A percentile compares a stretch with the other conserved stretches of the same genome.
Evolutionary conservation across 2,888 invertebrate species (phyloP).

Genomic region (Hydrotaea cyrtoneurina): DNA sequence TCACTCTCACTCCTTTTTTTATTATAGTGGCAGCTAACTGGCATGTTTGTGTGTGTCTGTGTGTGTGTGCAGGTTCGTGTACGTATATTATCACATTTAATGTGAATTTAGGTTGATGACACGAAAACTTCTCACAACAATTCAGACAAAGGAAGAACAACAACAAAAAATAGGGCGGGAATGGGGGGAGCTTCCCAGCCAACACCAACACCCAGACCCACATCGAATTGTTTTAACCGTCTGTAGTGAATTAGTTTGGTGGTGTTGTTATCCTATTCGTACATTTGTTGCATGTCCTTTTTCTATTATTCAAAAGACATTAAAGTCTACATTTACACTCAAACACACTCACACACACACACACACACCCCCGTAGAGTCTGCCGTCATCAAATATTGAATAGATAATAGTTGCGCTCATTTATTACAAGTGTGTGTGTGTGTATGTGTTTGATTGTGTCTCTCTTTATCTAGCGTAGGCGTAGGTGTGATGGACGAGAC

Average conservation of each 20-base stretch:
- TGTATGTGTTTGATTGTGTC: neutral
- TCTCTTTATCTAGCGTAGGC: too few species aligned
- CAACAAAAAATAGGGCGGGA: neutral
- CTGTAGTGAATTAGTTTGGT: neutral
- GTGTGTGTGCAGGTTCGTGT: neutral
- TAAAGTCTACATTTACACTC: slow-evolving; percentile 52
- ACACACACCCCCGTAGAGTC: neutral
- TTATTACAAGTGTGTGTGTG: neutral
- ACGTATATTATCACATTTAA: slow-evolving; percentile 42
- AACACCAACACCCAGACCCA: neutral
- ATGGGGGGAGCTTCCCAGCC: neutral
- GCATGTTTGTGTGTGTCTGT: neutral
- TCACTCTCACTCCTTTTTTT: neutral
- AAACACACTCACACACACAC: neutral
- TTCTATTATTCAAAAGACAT: slow-evolving; percentile 43
- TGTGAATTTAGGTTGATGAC: slow-evolving; percentile 55
- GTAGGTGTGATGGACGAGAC: neutral
- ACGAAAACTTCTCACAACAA: slow-evolving; percentile 27
- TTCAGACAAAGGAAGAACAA: neutral
- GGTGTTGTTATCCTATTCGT: neutral
- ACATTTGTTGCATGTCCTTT: slow-evolving; percentile 59
- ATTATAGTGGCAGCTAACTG: neutral
- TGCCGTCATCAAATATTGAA: slow-evolving; percentile 59
- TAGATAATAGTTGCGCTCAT: slow-evolving; percentile 45
- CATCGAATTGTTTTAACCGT: neutral